Conservation (phyloP, 1,140 invertebrate species). For the Pogonus chalceus region DNA sequence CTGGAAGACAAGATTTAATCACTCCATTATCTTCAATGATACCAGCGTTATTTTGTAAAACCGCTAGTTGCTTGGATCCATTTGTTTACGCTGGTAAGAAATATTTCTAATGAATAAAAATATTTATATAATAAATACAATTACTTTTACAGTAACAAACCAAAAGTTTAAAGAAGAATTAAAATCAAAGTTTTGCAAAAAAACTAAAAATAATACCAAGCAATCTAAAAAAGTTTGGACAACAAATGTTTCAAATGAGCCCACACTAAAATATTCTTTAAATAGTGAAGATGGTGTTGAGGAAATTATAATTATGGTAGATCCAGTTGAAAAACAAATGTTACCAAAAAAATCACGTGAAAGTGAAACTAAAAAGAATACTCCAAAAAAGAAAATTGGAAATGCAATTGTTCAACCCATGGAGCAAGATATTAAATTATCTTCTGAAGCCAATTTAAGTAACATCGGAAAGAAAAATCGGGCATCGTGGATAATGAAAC, state of each 20-base stretch:
- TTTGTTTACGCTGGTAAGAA: constrained; percentile 69
- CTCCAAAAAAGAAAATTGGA: not conserved
- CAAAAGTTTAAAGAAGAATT: constrained; percentile 43
- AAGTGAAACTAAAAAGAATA: not conserved
- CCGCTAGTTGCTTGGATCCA: constrained; percentile 61
- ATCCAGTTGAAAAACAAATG: not conserved
- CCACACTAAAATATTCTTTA: not conserved
- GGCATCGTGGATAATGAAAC: constrained; percentile 13
- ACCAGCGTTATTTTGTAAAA: constrained; percentile 65
- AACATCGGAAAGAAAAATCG: constrained; percentile 2
- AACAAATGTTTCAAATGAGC: not conserved
- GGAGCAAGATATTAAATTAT: not conserved
- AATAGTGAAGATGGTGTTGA: constrained; percentile 13
- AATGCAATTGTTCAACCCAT: not conserved
- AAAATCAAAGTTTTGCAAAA: constrained; percentile 1
- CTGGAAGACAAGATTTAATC: constrained; percentile 48
- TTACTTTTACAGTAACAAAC: constrained; percentile 56
- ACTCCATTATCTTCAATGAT: constrained; percentile 60
- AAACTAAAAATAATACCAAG: not conserved
- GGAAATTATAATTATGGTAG: constrained; percentile 14
- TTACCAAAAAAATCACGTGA: not conserved
- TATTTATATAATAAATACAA: too few species aligned
- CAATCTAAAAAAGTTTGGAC: constrained; percentile 10
- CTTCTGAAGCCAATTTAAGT: not conserved
- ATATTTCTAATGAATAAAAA: too few species aligned